phyloP scores from a whole-genome alignment of 2,797 vertebrate species.

The Trachops cirrhosus region DNA sequence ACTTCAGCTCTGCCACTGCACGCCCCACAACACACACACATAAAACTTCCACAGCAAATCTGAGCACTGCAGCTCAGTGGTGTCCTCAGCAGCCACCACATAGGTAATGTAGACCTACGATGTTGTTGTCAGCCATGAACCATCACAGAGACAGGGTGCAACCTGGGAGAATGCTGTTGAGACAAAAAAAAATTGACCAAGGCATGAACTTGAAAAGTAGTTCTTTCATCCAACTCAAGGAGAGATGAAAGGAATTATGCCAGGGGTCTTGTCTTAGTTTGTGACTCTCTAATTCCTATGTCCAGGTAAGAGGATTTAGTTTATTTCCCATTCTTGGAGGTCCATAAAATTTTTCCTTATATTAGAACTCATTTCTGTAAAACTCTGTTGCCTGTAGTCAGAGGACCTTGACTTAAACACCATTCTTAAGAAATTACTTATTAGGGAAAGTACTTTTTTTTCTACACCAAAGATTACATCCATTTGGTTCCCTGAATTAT shows the following conservation, averaged over 20 bases:
- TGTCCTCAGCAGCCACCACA: neutral
- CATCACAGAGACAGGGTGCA: neutral
- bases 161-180: neutral
- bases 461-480: neutral
- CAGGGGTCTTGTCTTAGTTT: neutral
- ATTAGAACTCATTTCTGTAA: conserved; percentile 28
- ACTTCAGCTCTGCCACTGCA: neutral
- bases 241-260: neutral
- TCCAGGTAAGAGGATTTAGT: neutral
- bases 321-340: neutral
- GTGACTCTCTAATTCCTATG: neutral
- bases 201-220: neutral
- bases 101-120: neutral
- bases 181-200: neutral
- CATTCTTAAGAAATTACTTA: conserved; percentile 13
- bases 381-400: neutral
- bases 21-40: no score
- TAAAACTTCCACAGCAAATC: neutral
- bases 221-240: neutral
- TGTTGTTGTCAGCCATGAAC: neutral
- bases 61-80: no score
- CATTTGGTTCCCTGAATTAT: neutral
- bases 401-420: neutral
- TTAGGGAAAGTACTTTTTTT: neutral
- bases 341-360: neutral